Evolutionary conservation across 2,888 invertebrate genomes (phyloP), one percentile per base, ranked within the genome.

Genomic region (Strigamia crassipes): DNA sequence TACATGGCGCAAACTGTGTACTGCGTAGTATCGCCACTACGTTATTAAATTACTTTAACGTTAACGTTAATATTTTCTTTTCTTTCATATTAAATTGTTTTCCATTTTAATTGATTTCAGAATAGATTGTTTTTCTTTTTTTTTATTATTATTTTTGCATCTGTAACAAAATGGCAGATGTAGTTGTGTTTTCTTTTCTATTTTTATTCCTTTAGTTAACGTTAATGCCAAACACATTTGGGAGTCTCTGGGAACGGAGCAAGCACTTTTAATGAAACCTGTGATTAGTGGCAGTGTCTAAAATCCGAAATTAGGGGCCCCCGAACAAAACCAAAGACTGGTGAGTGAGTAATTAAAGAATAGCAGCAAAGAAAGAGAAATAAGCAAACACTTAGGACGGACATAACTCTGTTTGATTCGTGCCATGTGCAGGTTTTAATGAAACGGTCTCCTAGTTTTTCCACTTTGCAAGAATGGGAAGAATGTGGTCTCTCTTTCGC

Each of bases 291-390:
- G 51, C 51, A 18, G 51, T 18, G 51, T 51, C 51, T 18, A 18
- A 51, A 51, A 18, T 18, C 51, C 51, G 18, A 51, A 51, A 51
- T 51, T 51, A 51, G 10, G 12, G n/a, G 73, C 9, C 31, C 3
- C 73, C 12, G 1, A 61, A 21, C 56, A 1, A 61, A 18, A 61
- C 61, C 8, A 61, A 61, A 61, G 61, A 27, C 27, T 27, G 3
- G 27, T 27, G 27, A 61, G 21, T 12, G 27, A 15, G 73, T 73
- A 73, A 73, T 73, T 73, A 73, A 73, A 15, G 61, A 66, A 66
- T 6, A 12, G 23, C 1, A 66, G 15, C 6, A 73, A 27, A n/a
- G 10, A 73, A 13, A 10, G 5, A 23, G 31, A 31, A 73, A 73
- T 1, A 23, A 23, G 15, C 12, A 15, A 66, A 27, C 12, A 61